Evolutionary conservation across 2,797 vertebrate species (phyloP).

Genomic region (Hydrophis major): DNA sequence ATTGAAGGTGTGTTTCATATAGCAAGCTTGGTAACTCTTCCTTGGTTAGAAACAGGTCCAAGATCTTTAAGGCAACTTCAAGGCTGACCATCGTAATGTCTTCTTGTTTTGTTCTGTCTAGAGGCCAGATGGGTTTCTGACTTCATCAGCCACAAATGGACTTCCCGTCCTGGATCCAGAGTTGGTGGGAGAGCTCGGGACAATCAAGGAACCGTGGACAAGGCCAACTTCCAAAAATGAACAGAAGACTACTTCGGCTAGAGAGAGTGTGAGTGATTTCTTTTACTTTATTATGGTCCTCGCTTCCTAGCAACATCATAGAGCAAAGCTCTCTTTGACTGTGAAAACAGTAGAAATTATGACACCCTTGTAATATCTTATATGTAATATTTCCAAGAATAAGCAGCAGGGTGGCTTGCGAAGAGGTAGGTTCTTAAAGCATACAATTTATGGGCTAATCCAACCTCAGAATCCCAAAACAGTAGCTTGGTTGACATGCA

Average conservation of each 20-base stretch:
- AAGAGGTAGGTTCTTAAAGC: not conserved
- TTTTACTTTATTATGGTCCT: fast-evolving
- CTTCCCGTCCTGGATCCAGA: slow-evolving; percentile 47
- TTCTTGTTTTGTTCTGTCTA: slow-evolving; percentile 24
- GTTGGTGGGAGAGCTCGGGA: not conserved
- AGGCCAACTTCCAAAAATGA: not conserved
- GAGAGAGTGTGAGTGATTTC: not conserved
- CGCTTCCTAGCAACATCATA: not conserved
- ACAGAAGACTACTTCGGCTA: not conserved
- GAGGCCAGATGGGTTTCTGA: slow-evolving; percentile 51
- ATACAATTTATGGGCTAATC: not conserved
- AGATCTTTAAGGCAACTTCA: not conserved
- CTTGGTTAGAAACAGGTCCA: not conserved
- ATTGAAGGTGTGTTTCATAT: not conserved
- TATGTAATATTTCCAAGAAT: not conserved
- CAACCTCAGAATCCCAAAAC: not conserved
- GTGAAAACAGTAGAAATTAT: too few relatives aligned
- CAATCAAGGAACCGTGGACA: not conserved
- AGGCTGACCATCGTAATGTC: not conserved
- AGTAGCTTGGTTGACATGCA: too few relatives aligned
- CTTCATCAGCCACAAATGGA: not conserved
- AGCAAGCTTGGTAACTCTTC: not conserved
- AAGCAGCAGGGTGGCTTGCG: too few relatives aligned
- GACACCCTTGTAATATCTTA: not conserved
- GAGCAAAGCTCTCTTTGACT: too few relatives aligned